A percentile compares a stretch with the other conserved stretches of the same genome.
These are phyloP conservation scores for Drosophila funebris DNA, from an alignment of 1,140 invertebrate genomes.

Conservation along the genomic window DNA sequence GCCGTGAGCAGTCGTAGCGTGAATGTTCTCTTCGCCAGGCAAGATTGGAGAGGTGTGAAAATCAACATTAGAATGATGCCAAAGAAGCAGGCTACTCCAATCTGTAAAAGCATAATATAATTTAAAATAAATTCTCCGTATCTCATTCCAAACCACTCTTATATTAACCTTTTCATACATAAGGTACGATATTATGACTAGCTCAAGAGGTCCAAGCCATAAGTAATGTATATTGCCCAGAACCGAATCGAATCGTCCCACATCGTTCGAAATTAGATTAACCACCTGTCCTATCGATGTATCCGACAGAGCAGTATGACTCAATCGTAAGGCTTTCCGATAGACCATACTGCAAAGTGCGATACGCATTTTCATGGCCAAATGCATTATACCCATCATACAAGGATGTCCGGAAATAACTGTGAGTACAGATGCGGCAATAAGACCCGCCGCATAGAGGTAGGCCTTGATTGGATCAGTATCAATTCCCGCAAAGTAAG, in stretches of 20 bases:
- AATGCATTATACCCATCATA: slow-evolving; percentile 85
- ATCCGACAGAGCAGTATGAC: slow-evolving; percentile 88
- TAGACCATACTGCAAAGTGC: slow-evolving; percentile 88
- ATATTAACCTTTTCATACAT: slow-evolving; percentile 75
- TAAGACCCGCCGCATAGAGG: slow-evolving; percentile 86
- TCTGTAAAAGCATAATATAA: slow-evolving; percentile 33
- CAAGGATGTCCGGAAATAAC: slow-evolving; percentile 86
- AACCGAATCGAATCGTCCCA: slow-evolving; percentile 81
- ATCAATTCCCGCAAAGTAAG: slow-evolving; percentile 60
- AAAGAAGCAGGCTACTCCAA: slow-evolving; percentile 86
- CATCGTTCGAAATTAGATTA: slow-evolving; percentile 88
- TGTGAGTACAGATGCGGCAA: slow-evolving; percentile 84
- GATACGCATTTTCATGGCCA: slow-evolving; percentile 79
- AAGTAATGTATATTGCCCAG: slow-evolving; percentile 81
- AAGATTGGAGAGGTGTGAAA: slow-evolving; percentile 93
- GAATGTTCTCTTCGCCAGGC: slow-evolving; percentile 88
- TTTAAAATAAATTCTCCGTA: not conserved
- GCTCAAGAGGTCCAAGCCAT: slow-evolving; percentile 85
- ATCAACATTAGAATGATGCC: slow-evolving; percentile 91
- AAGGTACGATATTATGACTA: slow-evolving; percentile 84
- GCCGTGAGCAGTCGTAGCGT: slow-evolving; percentile 88
- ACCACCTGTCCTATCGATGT: slow-evolving; percentile 92
- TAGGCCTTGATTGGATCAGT: slow-evolving; percentile 83
- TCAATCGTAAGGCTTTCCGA: slow-evolving; percentile 87
- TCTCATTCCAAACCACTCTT: slow-evolving; percentile 31